Evolutionary conservation across 2,113 vertebrate genomes (phyloP), one percentile per base, ranked within the genome.

Genomic region (Microcebus murinus): DNA sequence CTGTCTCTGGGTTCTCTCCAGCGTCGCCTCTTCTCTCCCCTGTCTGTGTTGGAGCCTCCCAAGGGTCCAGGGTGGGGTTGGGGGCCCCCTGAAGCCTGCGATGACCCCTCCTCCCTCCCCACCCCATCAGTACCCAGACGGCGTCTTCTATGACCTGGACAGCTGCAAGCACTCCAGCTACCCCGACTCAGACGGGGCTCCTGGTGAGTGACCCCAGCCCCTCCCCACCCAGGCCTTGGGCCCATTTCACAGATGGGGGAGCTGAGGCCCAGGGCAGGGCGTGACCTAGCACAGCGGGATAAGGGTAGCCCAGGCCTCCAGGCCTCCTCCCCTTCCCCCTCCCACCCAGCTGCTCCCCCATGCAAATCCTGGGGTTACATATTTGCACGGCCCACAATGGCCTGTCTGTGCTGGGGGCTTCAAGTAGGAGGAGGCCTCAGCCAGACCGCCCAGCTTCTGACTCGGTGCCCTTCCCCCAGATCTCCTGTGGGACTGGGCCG

Each of bases 141-240:
- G 97, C 0, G 68, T 97, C 89, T 97, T 98, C 88, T 98, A 97
- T 0, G 97, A 98, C 59, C 77, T 98, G 90, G 98, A 98, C 42
- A 95, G 95, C 36, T 96, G 96, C 73, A 96, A 96, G 31, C 97
- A 97, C 36, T 65, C 96, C 50, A n/a, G 84, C 61, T 98, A 97
- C 94, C 52, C 95, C 0, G 97, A 98, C 18, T 96, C 97, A 74
- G 98, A 98, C 10, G 97, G 95, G 67, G 91, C 89, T 39, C 89
- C 93, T 34, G 97, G 97, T 96, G 92, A 97, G 92, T 94, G 92
- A 85, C 42, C 70, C 52, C 17, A 4, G 34, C 57, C 52, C 48
- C 34, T 59, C 34, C 23, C 50, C 27, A 15, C 73, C 25, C 45
- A 55, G 8, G 42, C 50, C 77, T 57, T 8, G 21, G 45, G 39